phyloP scores from a whole-genome alignment of 64 coral and sea anemone species.

The Cladopsammia gracilis region DNA sequence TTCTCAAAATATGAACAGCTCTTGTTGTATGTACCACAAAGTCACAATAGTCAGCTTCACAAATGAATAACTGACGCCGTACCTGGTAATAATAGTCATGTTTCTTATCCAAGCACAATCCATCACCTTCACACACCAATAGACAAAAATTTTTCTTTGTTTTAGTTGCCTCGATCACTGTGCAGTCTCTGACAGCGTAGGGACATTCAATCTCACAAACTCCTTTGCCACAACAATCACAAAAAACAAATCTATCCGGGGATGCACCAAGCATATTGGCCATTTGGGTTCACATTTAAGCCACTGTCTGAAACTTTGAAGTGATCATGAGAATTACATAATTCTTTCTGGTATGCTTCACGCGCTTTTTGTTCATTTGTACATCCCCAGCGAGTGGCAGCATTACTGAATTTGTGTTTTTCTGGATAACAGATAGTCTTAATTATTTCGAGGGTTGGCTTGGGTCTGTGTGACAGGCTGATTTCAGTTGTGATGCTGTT shows the following conservation, averaged over 20 bases:
- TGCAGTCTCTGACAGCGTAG: not conserved
- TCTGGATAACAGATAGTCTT: conserved; percentile 42
- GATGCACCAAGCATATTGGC: conserved; percentile 19
- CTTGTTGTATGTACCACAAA: conserved; percentile 48
- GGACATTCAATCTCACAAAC: conserved; percentile 37
- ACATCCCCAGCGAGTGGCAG: conserved; percentile 39
- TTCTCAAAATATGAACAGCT: conserved; percentile 6
- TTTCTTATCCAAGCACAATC: not conserved
- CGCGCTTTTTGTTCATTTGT: conserved; percentile 26
- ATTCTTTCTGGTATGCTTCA: not conserved
- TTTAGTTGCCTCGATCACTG: not conserved
- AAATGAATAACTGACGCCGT: conserved; percentile 25
- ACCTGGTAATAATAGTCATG: conserved; percentile 47
- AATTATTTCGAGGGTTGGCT: not conserved
- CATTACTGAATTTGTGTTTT: not conserved
- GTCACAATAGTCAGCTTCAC: conserved; percentile 53
- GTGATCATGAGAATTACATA: not conserved
- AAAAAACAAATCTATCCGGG: conserved; percentile 43
- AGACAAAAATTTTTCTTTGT: conserved; percentile 22
- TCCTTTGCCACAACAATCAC: conserved; percentile 48
- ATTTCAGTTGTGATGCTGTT: conserved; percentile 53
- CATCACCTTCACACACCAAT: not conserved
- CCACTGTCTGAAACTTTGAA: conserved; percentile 48
- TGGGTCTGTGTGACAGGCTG: conserved; percentile 36
- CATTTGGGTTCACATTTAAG: conserved; percentile 3